phyloP scores from a whole-genome alignment of 2,113 vertebrate genomes.

The Cebus imitator region DNA sequence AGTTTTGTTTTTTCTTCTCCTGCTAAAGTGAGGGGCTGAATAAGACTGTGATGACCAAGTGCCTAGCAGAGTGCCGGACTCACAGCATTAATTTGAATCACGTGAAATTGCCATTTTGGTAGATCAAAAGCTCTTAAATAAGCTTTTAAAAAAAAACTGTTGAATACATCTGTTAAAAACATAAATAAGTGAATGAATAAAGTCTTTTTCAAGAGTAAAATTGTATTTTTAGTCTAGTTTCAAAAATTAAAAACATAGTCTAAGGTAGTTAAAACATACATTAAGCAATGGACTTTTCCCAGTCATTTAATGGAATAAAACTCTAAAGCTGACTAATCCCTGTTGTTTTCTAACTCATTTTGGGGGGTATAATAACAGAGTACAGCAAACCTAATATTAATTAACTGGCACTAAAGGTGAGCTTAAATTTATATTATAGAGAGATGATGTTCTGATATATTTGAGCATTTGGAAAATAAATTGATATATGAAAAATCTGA shows the following conservation, averaged over 20 bases:
- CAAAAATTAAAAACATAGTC: conserved; percentile 18
- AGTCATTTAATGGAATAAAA: not conserved
- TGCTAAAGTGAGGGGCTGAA: not conserved
- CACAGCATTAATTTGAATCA: not conserved
- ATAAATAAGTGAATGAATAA: not conserved
- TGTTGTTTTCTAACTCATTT: not conserved
- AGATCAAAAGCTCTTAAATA: not conserved
- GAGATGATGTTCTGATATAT: not conserved
- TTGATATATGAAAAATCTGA: not conserved
- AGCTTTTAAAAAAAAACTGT: not conserved
- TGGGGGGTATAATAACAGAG: not conserved
- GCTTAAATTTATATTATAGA: not conserved
- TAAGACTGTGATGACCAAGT: not conserved
- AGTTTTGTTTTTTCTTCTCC: conserved; percentile 35
- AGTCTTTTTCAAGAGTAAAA: not conserved
- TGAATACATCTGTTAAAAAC: conserved; percentile 20
- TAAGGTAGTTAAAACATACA: not conserved
- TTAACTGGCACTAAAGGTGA: not conserved
- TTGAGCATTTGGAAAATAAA: conserved; percentile 1
- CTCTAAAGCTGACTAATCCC: not conserved
- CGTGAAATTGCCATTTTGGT: not conserved
- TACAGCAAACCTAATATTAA: not conserved
- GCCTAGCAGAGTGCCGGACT: not conserved
- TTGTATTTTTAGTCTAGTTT: conserved; percentile 34
- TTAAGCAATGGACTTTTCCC: not conserved